Percentiles rank a stretch among this genome's conserved stretches.
phyloP scores from a whole-genome alignment of 2,113 vertebrate genomes.

The Bos indicus region DNA sequence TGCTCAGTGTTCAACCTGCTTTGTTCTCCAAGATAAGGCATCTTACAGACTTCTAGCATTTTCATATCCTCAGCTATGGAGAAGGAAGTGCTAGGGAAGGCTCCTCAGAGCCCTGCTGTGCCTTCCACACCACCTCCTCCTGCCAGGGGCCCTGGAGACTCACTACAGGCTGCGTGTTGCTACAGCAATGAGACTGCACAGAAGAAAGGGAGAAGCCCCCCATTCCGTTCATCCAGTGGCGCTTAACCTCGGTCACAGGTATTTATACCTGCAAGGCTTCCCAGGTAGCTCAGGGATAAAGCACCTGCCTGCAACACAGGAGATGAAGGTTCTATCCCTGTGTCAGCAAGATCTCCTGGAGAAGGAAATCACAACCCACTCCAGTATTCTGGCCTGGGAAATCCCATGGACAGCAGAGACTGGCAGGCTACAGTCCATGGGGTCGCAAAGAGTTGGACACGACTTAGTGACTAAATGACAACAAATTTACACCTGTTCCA shows the following conservation, averaged over 20 bases:
- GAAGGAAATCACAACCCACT: neutral
- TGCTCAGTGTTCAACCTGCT: neutral
- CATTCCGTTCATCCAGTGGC: neutral
- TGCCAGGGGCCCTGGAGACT: neutral
- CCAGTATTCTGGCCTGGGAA: neutral
- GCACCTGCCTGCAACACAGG: neutral
- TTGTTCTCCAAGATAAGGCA: neutral
- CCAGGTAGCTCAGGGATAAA: neutral
- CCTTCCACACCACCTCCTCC: neutral
- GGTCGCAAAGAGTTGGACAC: neutral
- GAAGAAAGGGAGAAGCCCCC: neutral
- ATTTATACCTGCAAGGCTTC: neutral
- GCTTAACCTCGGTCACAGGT: neutral
- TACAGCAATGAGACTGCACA: neutral
- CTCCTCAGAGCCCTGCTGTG: neutral
- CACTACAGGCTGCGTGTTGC: no score
- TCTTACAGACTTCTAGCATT: neutral
- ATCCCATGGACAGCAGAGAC: neutral
- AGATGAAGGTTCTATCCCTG: neutral
- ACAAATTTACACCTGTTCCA: neutral
- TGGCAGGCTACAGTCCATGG: neutral
- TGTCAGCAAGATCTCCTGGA: neutral
- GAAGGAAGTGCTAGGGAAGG: neutral
- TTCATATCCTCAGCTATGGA: neutral
- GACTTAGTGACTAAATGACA: neutral